These are phyloP conservation scores for Hestina assimilis DNA, from an alignment of 1,140 invertebrate genomes.

Conservation along the genomic window DNA sequence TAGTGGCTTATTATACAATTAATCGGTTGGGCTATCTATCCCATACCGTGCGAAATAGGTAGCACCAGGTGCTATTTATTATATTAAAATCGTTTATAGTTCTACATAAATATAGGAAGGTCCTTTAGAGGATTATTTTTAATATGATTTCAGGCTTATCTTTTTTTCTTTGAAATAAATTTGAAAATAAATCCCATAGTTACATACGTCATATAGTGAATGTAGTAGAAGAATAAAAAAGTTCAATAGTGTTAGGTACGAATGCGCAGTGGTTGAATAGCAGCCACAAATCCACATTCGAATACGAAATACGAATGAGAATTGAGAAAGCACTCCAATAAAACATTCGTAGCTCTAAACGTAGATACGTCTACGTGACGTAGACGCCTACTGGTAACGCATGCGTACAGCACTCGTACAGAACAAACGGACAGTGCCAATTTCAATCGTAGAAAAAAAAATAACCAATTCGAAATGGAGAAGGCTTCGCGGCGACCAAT, in stretches of 20 bases:
- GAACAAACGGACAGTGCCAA: conserved; percentile 75
- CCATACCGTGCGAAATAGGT: background rate
- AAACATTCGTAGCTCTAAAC: conserved; percentile 69
- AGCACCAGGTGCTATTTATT: background rate
- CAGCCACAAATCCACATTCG: conserved; percentile 61
- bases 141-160: too few species aligned
- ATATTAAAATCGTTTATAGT: background rate
- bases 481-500: conserved; percentile 75
- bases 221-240: background rate
- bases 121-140: too few species aligned
- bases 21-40: conserved; percentile 17
- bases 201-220: too few species aligned
- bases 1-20: conserved; percentile 24
- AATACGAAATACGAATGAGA: conserved; percentile 68
- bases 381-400: conserved; percentile 62
- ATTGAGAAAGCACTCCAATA: conserved; percentile 68
- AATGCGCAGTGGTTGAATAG: conserved; percentile 49
- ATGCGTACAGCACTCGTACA: conserved; percentile 63
- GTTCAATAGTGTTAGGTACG: conserved; percentile 24
- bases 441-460: conserved; percentile 78
- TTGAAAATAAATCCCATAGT: too few species aligned
- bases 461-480: conserved; percentile 76
- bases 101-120: background rate
- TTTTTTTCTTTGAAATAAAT: too few species aligned
- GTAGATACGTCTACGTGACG: conserved; percentile 74